phyloP scores from a whole-genome alignment of 1,140 invertebrate genomes.

The Hetaerina americana region DNA sequence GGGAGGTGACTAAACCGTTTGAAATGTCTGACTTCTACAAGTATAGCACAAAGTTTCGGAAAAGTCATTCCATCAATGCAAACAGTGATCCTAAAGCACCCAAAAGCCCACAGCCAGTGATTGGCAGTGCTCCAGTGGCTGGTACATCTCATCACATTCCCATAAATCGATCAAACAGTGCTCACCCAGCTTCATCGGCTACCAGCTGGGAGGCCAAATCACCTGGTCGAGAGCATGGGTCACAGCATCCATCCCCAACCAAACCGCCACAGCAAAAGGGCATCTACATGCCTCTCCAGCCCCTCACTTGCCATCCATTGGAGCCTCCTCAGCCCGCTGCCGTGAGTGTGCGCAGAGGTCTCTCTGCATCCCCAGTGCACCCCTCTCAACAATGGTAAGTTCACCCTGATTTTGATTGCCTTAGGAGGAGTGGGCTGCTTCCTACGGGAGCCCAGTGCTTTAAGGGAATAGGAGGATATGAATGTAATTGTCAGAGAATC shows the following conservation, averaged over 20 bases:
- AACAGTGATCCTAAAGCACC: conserved; percentile 8
- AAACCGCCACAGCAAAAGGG: conserved; percentile 32
- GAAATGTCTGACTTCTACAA: conserved; percentile 97
- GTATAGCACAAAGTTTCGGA: conserved; percentile 84
- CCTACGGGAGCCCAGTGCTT: too few relatives aligned
- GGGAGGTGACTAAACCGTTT: conserved; percentile 89
- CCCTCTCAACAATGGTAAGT: neutral
- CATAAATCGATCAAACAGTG: conserved; percentile 1
- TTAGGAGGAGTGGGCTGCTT: too few relatives aligned
- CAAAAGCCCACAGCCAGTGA: conserved; percentile 3
- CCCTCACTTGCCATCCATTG: conserved; percentile 32
- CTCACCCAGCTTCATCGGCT: neutral
- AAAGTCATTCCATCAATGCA: conserved; percentile 33
- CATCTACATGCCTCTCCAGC: conserved; percentile 32
- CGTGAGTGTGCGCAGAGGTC: neutral
- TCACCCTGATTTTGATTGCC: too few relatives aligned
- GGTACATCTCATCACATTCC: conserved; percentile 2
- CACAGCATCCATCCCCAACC: neutral
- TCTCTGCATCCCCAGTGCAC: neutral
- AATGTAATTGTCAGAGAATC: too few relatives aligned
- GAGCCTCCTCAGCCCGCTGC: conserved; percentile 6
- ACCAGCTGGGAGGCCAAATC: neutral
- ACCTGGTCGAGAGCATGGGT: neutral
- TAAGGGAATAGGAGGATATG: too few relatives aligned
- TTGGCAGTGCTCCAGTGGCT: neutral